Evolutionary conservation across 2,888 invertebrate genomes (phyloP), one percentile per base, ranked within the genome.

Genomic region (Onchidella celtica): DNA sequence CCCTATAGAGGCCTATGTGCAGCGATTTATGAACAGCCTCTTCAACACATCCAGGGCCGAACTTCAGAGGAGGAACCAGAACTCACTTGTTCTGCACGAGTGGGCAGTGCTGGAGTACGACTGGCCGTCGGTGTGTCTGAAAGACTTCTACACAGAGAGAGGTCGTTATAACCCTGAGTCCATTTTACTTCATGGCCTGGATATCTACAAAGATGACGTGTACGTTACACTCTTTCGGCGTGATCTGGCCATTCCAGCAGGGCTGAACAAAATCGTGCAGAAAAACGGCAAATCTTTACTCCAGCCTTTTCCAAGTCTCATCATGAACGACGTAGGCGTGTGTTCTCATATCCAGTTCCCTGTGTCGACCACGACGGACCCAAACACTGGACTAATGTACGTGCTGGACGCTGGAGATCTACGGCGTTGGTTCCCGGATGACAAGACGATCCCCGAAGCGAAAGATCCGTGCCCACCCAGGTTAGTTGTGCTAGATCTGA

Each of bases 321-420:
- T 2, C n/a, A 32, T 61, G 38, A 61, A 75, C 40, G 47, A 65
- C 11, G 27, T 27, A 4, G 63, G 65, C 0, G 32, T 40, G 0
- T 75, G 75, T 24, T 63, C 40, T 2, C 27, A 38, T 1, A 38
- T 75, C 27, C 63, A 65, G 29, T 40, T 21, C 21, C 75, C 75
- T n/a, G 0, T 63, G 1, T 1, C 38, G 6, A 29, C 57, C 14
- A 27, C 0, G 0, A 75, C 24, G 3, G 75, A 75, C 29, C 75
- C 75, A 3, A 75, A 63, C 32, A 40, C 63, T 34, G 75, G 75
- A 0, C 27, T 29, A 27, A 75, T 75, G 75, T 75, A 75, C 29
- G 65, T 75, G 21, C 27, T 75, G 0, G 75, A 75, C 21, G 29
- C 21, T 17, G 75, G 75, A 0, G 11, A 47, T 27, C n/a, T 70